Evolutionary conservation across 2,113 vertebrate species (phyloP), one percentile per base, ranked within the genome.

Genomic region (Sula dactylatra): DNA sequence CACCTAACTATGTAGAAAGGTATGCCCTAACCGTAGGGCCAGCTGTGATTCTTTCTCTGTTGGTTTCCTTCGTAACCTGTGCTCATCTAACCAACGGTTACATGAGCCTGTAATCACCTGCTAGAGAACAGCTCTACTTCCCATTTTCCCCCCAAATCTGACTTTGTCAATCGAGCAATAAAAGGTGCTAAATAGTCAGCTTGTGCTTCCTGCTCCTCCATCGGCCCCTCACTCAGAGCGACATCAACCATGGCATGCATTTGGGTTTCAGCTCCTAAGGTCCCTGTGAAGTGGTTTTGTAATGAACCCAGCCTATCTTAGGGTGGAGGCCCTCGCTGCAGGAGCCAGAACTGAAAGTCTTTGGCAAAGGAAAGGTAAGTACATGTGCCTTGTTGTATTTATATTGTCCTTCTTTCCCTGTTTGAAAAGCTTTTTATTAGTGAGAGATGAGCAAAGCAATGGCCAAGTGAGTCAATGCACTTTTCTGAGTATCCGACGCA

Each of bases 241-340:
- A 0, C 0, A 0, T 25, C 4, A 7, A 18, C 22, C 4, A 0
- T 4, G 26, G 16, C 0, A 2, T 0, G 1, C 0, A 0, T 14
- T 56, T 21, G 9, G 4, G 12, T 82, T 44, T 34, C 10, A 8
- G 20, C 4, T 82, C 32, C 27, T 4, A 6, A 56, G 9, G 19
- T 13, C 12, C 5, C 4, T 19, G 34, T 7, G 38, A 34, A 72
- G 58, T 4, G 8, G 5, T 12, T 65, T 49, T 26, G 18, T 32
- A 5, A 7, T 4, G 7, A 49, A 64, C 13, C 2, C n/a, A 12
- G 5, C 3, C 69, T 21, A 1, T 27, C 86, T 67, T 32, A 5
- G 13, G 16, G 11, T 29, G 19, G 21, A 56, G 21, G 3, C 3
- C 6, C 2, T 5, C 3, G 1, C 55, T 24, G 18, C 6, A 14